These are phyloP conservation scores for Achroia grisella DNA, from an alignment of 1,140 invertebrate species.

Conservation along the genomic window DNA sequence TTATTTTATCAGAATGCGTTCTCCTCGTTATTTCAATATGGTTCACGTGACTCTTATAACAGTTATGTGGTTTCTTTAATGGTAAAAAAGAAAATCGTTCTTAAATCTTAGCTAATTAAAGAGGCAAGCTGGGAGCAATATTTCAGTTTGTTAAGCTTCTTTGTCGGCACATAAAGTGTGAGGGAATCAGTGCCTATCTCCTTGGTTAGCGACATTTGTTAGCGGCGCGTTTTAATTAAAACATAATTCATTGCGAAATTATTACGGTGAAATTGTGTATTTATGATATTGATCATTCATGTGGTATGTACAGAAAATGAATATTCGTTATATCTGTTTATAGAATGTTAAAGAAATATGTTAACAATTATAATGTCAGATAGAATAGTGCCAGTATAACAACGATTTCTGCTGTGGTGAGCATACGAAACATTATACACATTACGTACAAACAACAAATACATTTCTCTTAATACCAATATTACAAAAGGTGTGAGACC, in stretches of 20 bases:
- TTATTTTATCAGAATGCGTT: background rate
- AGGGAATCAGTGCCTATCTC: conserved; percentile 4
- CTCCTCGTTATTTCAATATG: too few relatives aligned
- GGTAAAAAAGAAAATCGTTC: conserved; percentile 5
- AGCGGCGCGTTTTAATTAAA: conserved; percentile 9
- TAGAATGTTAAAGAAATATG: too few relatives aligned
- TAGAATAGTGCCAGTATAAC: too few relatives aligned
- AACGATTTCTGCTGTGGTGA: too few relatives aligned
- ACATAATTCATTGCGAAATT: conserved; percentile 7
- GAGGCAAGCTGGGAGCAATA: conserved; percentile 10
- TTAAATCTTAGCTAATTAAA: conserved; percentile 13
- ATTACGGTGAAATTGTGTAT: background rate
- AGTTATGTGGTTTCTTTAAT: background rate
- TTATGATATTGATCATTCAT: background rate
- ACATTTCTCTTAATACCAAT: too few relatives aligned
- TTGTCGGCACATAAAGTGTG: conserved; percentile 12
- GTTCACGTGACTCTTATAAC: too few relatives aligned
- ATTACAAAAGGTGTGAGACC: too few relatives aligned
- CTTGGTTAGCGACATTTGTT: conserved; percentile 4
- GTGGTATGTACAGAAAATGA: background rate
- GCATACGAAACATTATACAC: too few relatives aligned
- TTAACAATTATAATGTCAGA: too few relatives aligned
- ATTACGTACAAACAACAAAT: too few relatives aligned
- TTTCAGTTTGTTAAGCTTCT: conserved; percentile 16
- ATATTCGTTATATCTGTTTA: too few relatives aligned